These are phyloP conservation scores for Ferrisia virgata DNA, from an alignment of 2,888 invertebrate species.

Conservation along the genomic window DNA sequence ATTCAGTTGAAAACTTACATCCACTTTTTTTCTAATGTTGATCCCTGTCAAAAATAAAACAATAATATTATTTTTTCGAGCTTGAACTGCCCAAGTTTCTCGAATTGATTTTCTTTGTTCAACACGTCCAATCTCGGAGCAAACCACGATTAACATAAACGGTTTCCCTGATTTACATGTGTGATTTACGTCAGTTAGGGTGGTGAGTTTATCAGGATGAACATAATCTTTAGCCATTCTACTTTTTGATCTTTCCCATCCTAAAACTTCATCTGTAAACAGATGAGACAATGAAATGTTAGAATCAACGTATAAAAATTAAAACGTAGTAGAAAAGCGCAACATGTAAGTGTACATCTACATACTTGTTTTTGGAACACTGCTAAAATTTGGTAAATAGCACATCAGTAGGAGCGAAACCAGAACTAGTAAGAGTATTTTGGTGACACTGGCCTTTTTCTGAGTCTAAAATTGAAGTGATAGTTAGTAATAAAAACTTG, in stretches of 20 bases:
- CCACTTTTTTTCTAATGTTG: neutral
- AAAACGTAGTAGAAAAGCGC: neutral
- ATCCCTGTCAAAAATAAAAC: neutral
- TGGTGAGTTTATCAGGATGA: constrained; percentile 3
- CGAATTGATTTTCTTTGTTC: constrained; percentile 66
- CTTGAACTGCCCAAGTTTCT: constrained; percentile 64
- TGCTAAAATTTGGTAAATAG: neutral
- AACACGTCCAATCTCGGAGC: constrained; percentile 69
- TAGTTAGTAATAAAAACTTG: neutral
- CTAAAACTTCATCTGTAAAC: neutral
- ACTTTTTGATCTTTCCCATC: neutral
- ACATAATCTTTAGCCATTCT: neutral
- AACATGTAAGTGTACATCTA: too few species aligned
- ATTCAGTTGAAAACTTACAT: neutral
- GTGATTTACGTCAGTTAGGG: neutral
- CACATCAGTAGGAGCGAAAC: neutral
- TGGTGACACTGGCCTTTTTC: neutral
- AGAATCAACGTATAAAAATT: neutral
- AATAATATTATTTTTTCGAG: neutral
- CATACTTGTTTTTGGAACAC: neutral
- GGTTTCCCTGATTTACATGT: constrained; percentile 44
- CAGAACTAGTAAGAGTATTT: neutral
- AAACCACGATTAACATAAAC: constrained; percentile 69
- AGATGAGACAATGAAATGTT: too few species aligned
- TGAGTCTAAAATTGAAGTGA: neutral